Evolutionary conservation across 2,113 vertebrate genomes (phyloP).

Genomic region (Lagopus leucura): DNA sequence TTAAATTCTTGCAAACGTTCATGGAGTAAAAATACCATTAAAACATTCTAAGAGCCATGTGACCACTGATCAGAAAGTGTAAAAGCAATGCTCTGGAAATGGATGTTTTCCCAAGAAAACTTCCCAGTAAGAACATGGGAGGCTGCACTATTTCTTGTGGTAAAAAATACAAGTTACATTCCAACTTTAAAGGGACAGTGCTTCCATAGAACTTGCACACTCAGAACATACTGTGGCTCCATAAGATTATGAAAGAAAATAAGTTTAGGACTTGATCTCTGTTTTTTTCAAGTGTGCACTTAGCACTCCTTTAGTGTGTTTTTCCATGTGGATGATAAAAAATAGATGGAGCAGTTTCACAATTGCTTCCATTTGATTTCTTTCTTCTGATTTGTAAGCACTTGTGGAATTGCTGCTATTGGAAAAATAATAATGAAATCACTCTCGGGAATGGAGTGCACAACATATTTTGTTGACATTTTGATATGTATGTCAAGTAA

Average conservation of each 20-base stretch:
- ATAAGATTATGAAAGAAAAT: neutral
- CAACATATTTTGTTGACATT: neutral
- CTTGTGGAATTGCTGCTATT: constrained; percentile 8
- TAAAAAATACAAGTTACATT: neutral
- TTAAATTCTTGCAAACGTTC: constrained; percentile 48
- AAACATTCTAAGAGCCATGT: constrained; percentile 20
- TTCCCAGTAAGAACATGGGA: constrained; percentile 66
- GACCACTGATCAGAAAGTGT: constrained; percentile 49
- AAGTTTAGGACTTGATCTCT: neutral
- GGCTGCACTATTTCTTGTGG: constrained; percentile 41
- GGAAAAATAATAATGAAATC: constrained; percentile 12
- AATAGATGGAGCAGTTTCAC: constrained; percentile 30
- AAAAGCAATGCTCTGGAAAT: constrained; percentile 39
- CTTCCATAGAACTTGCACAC: neutral
- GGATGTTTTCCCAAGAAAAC: constrained; percentile 56
- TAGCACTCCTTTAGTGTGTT: neutral
- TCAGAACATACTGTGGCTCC: neutral
- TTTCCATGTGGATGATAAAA: constrained; percentile 29
- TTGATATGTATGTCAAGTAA: neutral
- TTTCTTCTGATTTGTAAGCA: neutral
- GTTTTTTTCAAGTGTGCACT: neutral
- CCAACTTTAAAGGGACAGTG: constrained; percentile 41
- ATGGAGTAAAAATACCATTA: constrained; percentile 20
- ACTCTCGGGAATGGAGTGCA: neutral
- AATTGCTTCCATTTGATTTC: constrained; percentile 1